Evolutionary conservation across 23 tunicate species (phyloP), one percentile per base, ranked within the genome.

Genomic region (Diplosoma virens): DNA sequence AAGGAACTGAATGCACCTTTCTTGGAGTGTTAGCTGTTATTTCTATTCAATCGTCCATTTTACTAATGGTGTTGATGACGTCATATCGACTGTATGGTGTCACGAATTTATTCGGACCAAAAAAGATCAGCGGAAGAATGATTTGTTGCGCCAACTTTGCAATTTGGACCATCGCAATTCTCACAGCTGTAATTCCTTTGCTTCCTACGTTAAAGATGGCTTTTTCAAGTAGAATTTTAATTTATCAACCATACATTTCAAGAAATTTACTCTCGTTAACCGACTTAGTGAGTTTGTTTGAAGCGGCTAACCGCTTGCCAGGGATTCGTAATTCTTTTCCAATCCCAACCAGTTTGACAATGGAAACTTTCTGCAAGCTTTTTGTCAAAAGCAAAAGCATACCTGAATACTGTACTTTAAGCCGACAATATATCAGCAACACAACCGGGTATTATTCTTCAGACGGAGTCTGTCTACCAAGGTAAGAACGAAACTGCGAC

Each of bases 381-480:
- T 67, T 67, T 37, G 5, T 17, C 5, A 35, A 67, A 5, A 3
- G 50, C 35, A 35, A 67, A 6, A 67, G 28, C 25, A 17, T 67
- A 26, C 78, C 78, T 21, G 34, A 7, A 7, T 72, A 25, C 25
- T 72, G 78, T 61, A 35, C 26, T 4, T 25, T 47, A 18, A 33
- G 33, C 6, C 9, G 17, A 3, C 4, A 18, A 14, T n/a, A n/a
- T n/a, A n/a, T n/a, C n/a, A 26, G 14, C 25, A 6, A 5, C 3
- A 5, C 52, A 3, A 17, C 21, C 11, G 92, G 92, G 25, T 86
- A 86, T 25, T 86, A 86, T 37, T 52, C 74, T 25, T 83, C 84
- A 1, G 92, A 86, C 25, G 76, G 92, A 17, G 92, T 86, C n/a
- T 86, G 92, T 59, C 55, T 86, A 1, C 92, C 92, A 25, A 70